Evolutionary conservation across 2,113 vertebrate species (phyloP), one percentile per base, ranked within the genome.

Genomic region (Dunckerocampus dactyliophorus): DNA sequence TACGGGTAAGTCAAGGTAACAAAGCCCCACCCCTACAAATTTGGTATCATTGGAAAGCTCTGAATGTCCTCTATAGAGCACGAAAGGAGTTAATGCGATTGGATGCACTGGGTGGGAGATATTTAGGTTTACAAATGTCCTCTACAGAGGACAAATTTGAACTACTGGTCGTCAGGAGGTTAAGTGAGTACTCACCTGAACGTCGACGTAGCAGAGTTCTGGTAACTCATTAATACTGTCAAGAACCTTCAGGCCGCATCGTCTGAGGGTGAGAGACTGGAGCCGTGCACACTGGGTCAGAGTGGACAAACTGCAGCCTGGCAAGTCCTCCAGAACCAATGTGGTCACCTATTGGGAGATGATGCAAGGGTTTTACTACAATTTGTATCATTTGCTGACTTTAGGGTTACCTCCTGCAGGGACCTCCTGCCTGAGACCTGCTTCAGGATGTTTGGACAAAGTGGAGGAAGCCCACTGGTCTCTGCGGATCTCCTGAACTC

Each of bases 231-330:
- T 89, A 69, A 98, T 58, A 67, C 91, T 85, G 2, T 95, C 90
- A 77, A 99, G 69, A 0, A 91, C 86, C 62, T 62, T 86, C 69
- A 99, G 89, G 59, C 92, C 90, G 75, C 95, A 99, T 59, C 86
- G 89, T 56, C 54, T 89, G 52, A 98, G 85, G 11, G 87, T 93
- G 47, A 99, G 85, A 68, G 90, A 83, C 70, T 85, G 91, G 28
- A 99, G 92, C n/a, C 65, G 87, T 43, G 45, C 0, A 73, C 95
- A 98, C 54, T 91, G 83, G 0, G 89, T 85, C 47, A 98, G 81
- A 0, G 93, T 93, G 45, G 90, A 93, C 16, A 96, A 86, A 73
- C 82, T 90, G 39, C 91, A 96, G 65, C 88, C 84, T 1, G 93
- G 87, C 62, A 94, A 77, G 81, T 94, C 92, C 79, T 94, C 90